Percentiles rank a stretch among this genome's conserved stretches.
phyloP scores from a whole-genome alignment of 2,797 vertebrate genomes.

The Sebastes taczanowskii region DNA sequence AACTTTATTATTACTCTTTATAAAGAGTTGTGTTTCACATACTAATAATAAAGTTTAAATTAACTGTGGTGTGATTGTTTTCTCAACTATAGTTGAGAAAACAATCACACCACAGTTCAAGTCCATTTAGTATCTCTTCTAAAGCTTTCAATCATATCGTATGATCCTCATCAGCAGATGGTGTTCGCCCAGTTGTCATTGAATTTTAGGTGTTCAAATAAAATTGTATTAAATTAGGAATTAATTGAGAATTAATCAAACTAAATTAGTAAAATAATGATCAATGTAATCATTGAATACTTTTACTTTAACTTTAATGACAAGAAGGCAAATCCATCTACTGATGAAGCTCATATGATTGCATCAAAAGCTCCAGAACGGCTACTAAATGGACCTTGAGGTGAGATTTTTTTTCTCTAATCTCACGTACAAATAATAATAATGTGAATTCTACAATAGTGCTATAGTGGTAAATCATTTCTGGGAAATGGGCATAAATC shows the following conservation, averaged over 20 bases:
- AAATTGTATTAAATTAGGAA: not conserved
- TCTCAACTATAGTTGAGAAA: not conserved
- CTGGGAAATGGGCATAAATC: not conserved
- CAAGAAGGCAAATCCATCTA: not conserved
- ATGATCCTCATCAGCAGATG: not conserved
- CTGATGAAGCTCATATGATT: slow-evolving; percentile 5
- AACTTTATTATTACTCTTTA: not conserved
- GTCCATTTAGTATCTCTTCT: not conserved
- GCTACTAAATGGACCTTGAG: not conserved
- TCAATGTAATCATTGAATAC: not conserved
- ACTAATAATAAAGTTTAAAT: not conserved
- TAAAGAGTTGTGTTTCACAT: not conserved
- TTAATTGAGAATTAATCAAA: not conserved
- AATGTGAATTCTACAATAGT: not conserved
- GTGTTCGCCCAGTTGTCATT: not conserved
- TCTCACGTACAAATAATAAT: not conserved
- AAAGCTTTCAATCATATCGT: not conserved
- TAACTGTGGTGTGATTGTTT: not conserved
- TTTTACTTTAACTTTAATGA: not conserved
- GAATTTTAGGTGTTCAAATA: not conserved
- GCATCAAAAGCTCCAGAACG: not conserved
- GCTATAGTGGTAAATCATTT: not conserved
- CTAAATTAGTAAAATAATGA: not conserved
- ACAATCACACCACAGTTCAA: not conserved
- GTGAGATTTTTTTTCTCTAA: not conserved